phyloP scores from a whole-genome alignment of 2,888 invertebrate genomes.

The Philereme vetulata region DNA sequence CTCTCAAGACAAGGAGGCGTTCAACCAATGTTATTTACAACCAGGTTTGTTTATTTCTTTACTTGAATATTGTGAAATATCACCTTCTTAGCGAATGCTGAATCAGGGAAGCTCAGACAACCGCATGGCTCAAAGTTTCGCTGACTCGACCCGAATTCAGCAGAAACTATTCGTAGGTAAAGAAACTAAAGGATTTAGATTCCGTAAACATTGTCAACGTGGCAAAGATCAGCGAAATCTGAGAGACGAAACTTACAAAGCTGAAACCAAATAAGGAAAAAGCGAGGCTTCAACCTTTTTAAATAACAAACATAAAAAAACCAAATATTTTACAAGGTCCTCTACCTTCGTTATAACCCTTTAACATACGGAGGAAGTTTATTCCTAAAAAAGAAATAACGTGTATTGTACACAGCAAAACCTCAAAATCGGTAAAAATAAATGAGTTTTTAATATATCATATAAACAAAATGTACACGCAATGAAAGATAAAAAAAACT shows the following conservation, averaged over 20 bases:
- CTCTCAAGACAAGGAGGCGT: slow-evolving; percentile 78
- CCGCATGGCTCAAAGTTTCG: slow-evolving; percentile 26
- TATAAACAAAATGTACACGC: too few species aligned
- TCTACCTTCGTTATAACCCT: slow-evolving; percentile 25
- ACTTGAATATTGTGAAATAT: slow-evolving; percentile 56
- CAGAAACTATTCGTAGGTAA: slow-evolving; percentile 34
- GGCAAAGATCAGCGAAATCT: slow-evolving; percentile 40
- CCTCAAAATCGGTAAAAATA: not conserved
- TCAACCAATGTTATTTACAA: slow-evolving; percentile 78
- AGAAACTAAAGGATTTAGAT: slow-evolving; percentile 34
- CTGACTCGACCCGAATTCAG: slow-evolving; percentile 31
- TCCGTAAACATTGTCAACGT: slow-evolving; percentile 37
- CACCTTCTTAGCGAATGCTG: slow-evolving; percentile 35
- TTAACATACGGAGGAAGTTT: slow-evolving; percentile 13
- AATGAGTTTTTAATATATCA: too few species aligned
- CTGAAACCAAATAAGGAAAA: slow-evolving; percentile 42
- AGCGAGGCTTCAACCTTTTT: slow-evolving; percentile 35
- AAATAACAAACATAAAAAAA: slow-evolving; percentile 38
- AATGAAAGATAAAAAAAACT: not conserved
- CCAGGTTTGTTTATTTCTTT: slow-evolving; percentile 71
- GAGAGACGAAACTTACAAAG: slow-evolving; percentile 39
- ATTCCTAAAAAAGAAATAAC: slow-evolving; percentile 1
- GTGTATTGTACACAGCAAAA: slow-evolving; percentile 10
- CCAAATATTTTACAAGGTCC: slow-evolving; percentile 34
- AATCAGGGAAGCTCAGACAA: slow-evolving; percentile 35